Percentiles rank a stretch among this genome's conserved stretches.
These are phyloP conservation scores for Protobothrops mucrosquamatus DNA, from an alignment of 2,113 vertebrate species.

Conservation along the genomic window DNA sequence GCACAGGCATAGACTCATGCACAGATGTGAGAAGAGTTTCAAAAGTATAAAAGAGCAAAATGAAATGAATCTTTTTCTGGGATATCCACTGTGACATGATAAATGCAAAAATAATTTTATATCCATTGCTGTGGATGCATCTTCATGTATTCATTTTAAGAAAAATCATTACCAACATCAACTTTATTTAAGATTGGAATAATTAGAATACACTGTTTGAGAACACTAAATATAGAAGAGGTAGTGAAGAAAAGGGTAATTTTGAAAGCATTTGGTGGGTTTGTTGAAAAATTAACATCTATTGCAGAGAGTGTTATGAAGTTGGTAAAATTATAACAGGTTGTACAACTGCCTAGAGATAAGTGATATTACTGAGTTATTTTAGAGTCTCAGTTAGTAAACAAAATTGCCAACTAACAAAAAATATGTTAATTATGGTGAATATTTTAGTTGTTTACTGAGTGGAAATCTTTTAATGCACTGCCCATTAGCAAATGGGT, in stretches of 20 bases:
- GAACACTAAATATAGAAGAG: not conserved
- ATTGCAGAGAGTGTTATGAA: not conserved
- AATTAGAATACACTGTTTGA: not conserved
- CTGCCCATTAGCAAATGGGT: not conserved
- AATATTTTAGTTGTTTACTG: not conserved
- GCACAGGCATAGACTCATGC: not conserved
- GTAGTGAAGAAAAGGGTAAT: not conserved
- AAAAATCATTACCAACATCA: not conserved
- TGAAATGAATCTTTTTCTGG: not conserved
- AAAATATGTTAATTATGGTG: not conserved
- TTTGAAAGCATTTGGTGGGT: not conserved
- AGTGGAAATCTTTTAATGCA: not conserved
- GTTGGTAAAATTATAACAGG: not conserved
- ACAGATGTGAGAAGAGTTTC: not conserved
- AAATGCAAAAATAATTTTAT: slow-evolving; percentile 2
- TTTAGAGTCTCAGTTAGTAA: not conserved
- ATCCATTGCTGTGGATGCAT: not conserved
- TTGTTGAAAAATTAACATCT: not conserved
- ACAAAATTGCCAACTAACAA: not conserved
- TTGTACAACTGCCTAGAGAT: not conserved
- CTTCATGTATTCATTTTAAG: not conserved
- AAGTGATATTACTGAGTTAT: not conserved
- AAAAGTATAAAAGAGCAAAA: not conserved
- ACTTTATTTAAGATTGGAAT: not conserved
- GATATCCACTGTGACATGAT: not conserved